Base-by-base conservation (phyloP, 2,888 invertebrate species). In the Teleogryllus oceanicus region DNA sequence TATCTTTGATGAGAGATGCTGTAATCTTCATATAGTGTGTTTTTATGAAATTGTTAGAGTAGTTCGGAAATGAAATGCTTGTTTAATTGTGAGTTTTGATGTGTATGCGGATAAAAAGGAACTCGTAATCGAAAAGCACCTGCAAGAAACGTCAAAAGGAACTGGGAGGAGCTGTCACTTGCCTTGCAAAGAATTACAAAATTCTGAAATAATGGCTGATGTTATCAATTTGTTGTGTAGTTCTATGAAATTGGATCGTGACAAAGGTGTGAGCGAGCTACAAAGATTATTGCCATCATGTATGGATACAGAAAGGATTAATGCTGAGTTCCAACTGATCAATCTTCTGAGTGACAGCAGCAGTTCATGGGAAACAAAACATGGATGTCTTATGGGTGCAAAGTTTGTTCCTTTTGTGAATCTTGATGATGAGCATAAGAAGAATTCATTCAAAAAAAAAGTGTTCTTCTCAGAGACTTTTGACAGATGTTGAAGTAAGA, bases 401-500 rank as follows among this genome's bases (percentile, higher is more conserved):
- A 87, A 86, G 82, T 85, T 88, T 11, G 83, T 87, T 76, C 80
- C 83, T 16, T 82, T 83, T 75, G 77, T 84, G 13, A 83, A 84
- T 80, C 77, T 81, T 18, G 83, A 83, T 77, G 83, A 84, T 76
- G 85, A 86, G 78, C 83, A 84, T 49, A 84, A 21, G 80, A 79
- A 77, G 81, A 83, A 50, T 84, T 84, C 80, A 79, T 83, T 20
- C 75, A 81, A 20, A 82, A 83, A n/a, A 83, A 20, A 83, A 85
- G 78, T 83, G 83, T 12, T 82, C 84, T 50, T 84, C 86, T 13
- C 79, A 87, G 51, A 83, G 83, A 50, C 83, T 86, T 18, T 83
- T 88, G 62, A 86, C 87, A 62, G 87, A 89, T 83, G 81, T 82
- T 24, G 89, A 89, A 84, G 87, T 87, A 51, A 84, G 88, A 83